A percentile compares a stretch with the other conserved stretches of the same genome.
phyloP scores from a whole-genome alignment of 2,797 vertebrate species.

The Macrochelys suwanniensis region DNA sequence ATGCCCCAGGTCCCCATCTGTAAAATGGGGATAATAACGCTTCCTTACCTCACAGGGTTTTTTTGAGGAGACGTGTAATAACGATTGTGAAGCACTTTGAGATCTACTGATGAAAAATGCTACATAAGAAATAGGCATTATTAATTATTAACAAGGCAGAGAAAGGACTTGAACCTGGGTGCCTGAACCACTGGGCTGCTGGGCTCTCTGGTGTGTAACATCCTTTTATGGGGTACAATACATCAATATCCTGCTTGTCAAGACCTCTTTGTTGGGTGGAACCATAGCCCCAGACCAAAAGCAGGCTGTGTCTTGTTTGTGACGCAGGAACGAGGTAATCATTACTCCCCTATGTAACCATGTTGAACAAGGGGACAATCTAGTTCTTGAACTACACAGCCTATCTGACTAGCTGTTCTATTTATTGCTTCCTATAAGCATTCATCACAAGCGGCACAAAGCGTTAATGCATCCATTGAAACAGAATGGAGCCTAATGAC shows the following conservation, averaged over 20 bases:
- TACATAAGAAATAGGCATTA: neutral
- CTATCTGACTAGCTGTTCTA: neutral
- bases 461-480: neutral
- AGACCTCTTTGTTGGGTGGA: neutral
- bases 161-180: accelerated
- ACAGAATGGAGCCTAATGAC: neutral
- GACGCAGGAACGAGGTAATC: no score
- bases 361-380: neutral
- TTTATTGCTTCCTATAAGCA: neutral
- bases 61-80: neutral
- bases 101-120: neutral
- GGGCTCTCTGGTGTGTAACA: neutral
- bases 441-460: neutral
- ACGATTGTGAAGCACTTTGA: neutral
- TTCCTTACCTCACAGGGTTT: neutral
- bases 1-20: neutral
- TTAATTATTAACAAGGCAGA: accelerated
- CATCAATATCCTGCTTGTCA: neutral
- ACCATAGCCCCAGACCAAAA: neutral
- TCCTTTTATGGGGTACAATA: neutral
- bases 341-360: no score
- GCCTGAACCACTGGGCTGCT: accelerated
- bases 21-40: neutral
- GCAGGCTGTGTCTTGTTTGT: neutral
- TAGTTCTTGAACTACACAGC: neutral